These are phyloP conservation scores for Scortum barcoo DNA, from an alignment of 2,113 vertebrate genomes.

Conservation along the genomic window DNA sequence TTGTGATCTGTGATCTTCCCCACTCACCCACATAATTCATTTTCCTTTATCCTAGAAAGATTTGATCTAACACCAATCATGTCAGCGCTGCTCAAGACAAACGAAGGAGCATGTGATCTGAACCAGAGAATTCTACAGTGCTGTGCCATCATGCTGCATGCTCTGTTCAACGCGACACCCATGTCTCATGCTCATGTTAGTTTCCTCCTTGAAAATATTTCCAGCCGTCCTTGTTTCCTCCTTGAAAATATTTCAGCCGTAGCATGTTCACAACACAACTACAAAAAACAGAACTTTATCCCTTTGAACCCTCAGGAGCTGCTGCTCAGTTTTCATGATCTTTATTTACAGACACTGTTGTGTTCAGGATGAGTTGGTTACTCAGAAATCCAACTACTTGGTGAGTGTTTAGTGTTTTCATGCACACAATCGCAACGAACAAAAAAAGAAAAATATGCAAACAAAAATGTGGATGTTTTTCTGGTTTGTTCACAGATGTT, in stretches of 20 bases:
- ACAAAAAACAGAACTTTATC: neutral
- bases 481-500: too few relatives aligned
- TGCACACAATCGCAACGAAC: too few relatives aligned
- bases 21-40: conserved; percentile 1
- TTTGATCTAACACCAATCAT: conserved; percentile 12
- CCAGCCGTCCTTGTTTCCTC: neutral
- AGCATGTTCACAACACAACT: neutral
- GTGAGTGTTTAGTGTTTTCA: too few relatives aligned
- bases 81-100: neutral
- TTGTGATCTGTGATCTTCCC: conserved; percentile 4
- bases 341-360: neutral
- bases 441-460: too few relatives aligned
- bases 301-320: neutral
- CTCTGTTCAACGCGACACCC: conserved; percentile 11
- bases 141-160: neutral
- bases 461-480: too few relatives aligned
- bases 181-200: neutral
- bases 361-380: neutral
- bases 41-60: conserved; percentile 13
- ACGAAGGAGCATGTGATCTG: conserved; percentile 1
- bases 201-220: conserved; percentile 1
- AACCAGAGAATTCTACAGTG: neutral
- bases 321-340: neutral
- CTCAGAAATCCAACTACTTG: too few relatives aligned
- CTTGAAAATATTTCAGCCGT: neutral